phyloP scores from a whole-genome alignment of 2,888 invertebrate genomes.

The Zaprionus obscuricornis region DNA sequence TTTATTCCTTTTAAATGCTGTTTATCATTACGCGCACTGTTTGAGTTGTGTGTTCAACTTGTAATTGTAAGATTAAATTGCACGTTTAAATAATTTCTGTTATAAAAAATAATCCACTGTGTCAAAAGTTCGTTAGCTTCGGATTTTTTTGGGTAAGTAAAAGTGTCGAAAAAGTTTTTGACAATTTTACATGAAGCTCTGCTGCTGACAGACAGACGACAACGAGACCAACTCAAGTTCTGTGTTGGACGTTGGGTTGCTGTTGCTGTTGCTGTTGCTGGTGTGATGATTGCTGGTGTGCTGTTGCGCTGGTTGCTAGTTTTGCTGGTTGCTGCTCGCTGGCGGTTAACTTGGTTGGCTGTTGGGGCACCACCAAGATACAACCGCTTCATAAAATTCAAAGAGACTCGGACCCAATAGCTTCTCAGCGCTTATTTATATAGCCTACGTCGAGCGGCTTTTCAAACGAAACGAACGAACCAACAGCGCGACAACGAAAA shows the following conservation, averaged over 20 bases:
- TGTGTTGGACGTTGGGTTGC: constrained; percentile 37
- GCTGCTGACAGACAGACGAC: constrained; percentile 52
- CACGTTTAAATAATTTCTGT: constrained; percentile 4
- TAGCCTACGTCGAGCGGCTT: constrained; percentile 83
- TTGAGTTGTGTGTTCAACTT: constrained; percentile 23
- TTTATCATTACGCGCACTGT: constrained; percentile 64
- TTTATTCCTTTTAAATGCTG: constrained; percentile 45
- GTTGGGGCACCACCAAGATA: constrained; percentile 79
- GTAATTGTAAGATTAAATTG: constrained; percentile 18
- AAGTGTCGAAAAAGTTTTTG: constrained; percentile 42
- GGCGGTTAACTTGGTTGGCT: constrained; percentile 47
- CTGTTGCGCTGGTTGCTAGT: constrained; percentile 3
- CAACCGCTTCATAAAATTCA: constrained; percentile 84
- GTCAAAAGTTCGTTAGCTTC: constrained; percentile 60
- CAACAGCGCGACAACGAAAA: constrained; percentile 15
- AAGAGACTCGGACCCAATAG: constrained; percentile 84
- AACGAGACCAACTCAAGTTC: constrained; percentile 47
- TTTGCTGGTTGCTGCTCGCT: constrained; percentile 39
- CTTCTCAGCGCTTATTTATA: constrained; percentile 84
- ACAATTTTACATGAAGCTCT: constrained; percentile 52
- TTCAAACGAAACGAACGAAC: constrained; percentile 62
- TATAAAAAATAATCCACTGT: constrained; percentile 52
- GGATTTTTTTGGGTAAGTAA: no score
- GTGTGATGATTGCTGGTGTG: constrained; percentile 10
- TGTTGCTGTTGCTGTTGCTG: constrained; percentile 27